Percentiles rank a stretch among this genome's conserved stretches.
These are phyloP conservation scores for Drosophila ezoana DNA, from an alignment of 2,888 invertebrate species.

Conservation along the genomic window DNA sequence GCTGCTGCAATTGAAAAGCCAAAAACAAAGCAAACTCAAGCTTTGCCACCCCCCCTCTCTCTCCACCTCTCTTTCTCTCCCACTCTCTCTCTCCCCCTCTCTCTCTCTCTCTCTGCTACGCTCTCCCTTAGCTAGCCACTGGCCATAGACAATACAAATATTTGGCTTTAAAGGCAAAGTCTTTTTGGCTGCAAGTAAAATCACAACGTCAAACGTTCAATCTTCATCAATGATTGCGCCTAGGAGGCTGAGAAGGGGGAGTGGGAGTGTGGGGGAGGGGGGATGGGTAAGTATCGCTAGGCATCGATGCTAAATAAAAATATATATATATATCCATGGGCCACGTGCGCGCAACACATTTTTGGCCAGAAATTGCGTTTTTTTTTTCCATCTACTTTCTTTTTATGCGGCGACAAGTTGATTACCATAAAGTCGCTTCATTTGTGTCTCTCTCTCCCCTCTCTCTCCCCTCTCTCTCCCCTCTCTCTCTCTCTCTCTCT, in stretches of 20 bases:
- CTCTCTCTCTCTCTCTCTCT: conserved; percentile 11
- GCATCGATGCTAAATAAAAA: conserved; percentile 15
- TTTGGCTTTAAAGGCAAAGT: conserved; percentile 69
- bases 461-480: conserved; percentile 2
- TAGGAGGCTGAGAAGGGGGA: neutral
- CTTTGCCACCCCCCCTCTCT: neutral
- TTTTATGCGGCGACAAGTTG: conserved; percentile 44
- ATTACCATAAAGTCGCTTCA: conserved; percentile 67
- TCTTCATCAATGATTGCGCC: conserved; percentile 63
- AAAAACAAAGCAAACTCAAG: conserved; percentile 43
- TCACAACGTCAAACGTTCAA: conserved; percentile 62
- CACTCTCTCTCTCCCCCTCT: neutral
- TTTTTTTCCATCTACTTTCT: conserved; percentile 10
- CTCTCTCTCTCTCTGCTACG: neutral
- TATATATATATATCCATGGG: conserved; percentile 22
- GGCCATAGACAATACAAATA: conserved; percentile 57
- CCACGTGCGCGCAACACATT: conserved; percentile 37
- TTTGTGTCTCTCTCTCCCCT: conserved; percentile 5
- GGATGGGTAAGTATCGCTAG: conserved; percentile 1
- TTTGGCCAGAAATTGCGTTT: conserved; percentile 41
- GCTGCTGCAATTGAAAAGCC: conserved; percentile 65
- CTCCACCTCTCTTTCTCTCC: neutral
- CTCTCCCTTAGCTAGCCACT: conserved; percentile 30
- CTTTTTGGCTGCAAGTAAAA: conserved; percentile 52
- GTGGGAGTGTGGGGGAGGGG: neutral